Base-by-base conservation (phyloP, 2,797 vertebrate species). In the Protosalanx chinensis region DNA sequence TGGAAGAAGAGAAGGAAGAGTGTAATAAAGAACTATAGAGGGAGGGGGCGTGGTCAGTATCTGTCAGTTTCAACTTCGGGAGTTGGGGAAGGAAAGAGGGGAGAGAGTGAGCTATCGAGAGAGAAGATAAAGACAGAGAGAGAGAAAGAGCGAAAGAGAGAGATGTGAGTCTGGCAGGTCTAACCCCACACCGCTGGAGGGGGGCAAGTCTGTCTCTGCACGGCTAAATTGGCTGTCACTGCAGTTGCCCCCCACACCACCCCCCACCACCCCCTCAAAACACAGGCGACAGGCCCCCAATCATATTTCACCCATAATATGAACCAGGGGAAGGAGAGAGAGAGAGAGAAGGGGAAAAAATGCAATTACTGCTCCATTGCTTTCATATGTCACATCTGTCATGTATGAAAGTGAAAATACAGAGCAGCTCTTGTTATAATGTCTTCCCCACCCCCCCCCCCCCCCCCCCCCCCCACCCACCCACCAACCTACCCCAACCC, bases 221-320 rank as follows among this genome's bases (percentile, higher is more conserved):
- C 75, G 72, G 70, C 80, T 84, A 88, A 89, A 88, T 89, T 87
- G 83, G 84, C 84, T 87, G 87, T 88, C 88, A 88, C 71, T 75
- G 71, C 77, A 76, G 77, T 79, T 79, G 77, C 35, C 65, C 76
- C n/a, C 10, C 10, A 2, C 7, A 1, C 33, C 33, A 2, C 33
- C 33, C 33, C 33, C 33, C 37, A 0, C 37, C 37, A 12, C 80
- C 82, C 77, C 81, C 73, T 80, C 71, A 72, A 68, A 79, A 75
- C 78, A 60, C 79, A 29, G 51, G 51, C 41, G 41, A n/a, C 51
- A 56, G 51, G 30, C 53, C 51, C 53, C 51, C n/a, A 66, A 78
- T 86, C 76, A 81, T 82, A 81, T 86, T 86, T 85, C 79, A 76
- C 15, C 68, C 72, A 83, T 85, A 86, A 88, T 77, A 85, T 73